A percentile compares a stretch with the other conserved stretches of the same genome.
Conservation (phyloP, 2,888 invertebrate species). For the Philaethria dido region DNA sequence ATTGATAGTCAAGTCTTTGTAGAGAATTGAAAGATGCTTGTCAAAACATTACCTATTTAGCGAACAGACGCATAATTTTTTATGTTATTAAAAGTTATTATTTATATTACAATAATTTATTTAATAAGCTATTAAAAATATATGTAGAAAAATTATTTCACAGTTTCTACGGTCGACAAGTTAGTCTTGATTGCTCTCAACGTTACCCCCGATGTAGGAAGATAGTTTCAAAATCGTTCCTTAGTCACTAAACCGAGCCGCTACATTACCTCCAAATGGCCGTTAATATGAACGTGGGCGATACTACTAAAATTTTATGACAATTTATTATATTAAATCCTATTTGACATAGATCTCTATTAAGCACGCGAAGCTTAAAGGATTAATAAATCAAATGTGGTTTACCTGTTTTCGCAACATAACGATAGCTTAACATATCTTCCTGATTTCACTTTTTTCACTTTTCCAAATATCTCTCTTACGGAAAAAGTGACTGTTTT, state of each 20-base stretch:
- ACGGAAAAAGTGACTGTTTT: too few relatives aligned
- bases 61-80: too few relatives aligned
- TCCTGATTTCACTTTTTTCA: too few relatives aligned
- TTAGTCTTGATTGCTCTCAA: conserved; percentile 24
- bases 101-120: too few relatives aligned
- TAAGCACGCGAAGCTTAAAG: conserved; percentile 29
- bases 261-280: conserved; percentile 44
- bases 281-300: conserved; percentile 54
- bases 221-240: conserved; percentile 49
- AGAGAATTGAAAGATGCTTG: too few relatives aligned
- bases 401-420: conserved; percentile 15
- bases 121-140: too few relatives aligned
- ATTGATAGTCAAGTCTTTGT: too few relatives aligned
- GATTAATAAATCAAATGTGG: conserved; percentile 20
- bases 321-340: conserved; percentile 47
- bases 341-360: conserved; percentile 43
- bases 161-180: background rate
- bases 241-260: conserved; percentile 48
- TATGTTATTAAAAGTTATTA: too few relatives aligned
- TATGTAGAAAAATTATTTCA: too few relatives aligned
- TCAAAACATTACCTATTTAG: too few relatives aligned
- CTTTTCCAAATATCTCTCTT: too few relatives aligned
- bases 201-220: conserved; percentile 40
- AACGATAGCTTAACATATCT: background rate
- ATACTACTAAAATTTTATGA: conserved; percentile 63